phyloP scores from a whole-genome alignment of 2,888 invertebrate genomes.

The Drosophila subquinaria region DNA sequence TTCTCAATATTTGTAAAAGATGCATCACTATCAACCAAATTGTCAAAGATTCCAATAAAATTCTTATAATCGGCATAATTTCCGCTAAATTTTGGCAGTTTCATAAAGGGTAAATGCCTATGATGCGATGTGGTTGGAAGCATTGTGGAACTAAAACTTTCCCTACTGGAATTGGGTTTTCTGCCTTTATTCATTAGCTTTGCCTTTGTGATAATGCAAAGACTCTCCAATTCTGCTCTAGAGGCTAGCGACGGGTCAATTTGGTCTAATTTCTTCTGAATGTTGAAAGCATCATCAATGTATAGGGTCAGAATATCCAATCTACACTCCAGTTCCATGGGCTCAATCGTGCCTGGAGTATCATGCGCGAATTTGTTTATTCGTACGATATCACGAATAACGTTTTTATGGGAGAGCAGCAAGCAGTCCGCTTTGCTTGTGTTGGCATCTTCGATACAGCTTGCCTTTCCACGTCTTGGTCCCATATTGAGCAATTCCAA shows the following conservation, averaged over 20 bases:
- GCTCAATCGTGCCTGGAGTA: neutral
- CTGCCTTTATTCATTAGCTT: neutral
- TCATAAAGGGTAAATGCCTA: neutral
- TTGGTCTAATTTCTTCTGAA: neutral
- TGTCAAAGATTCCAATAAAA: neutral
- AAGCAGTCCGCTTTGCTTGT: too few species aligned
- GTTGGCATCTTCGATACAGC: too few species aligned
- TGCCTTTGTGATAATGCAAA: neutral
- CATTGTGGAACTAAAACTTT: neutral
- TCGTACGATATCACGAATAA: too few species aligned
- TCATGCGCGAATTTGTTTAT: neutral
- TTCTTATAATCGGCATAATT: conserved; percentile 1
- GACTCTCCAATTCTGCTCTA: neutral
- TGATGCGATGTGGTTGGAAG: neutral
- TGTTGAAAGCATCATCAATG: neutral
- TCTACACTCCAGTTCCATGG: neutral
- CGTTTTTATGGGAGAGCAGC: too few species aligned
- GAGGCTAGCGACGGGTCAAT: neutral
- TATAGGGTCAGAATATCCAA: neutral
- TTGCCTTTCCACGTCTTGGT: too few species aligned
- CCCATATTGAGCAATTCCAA: too few species aligned
- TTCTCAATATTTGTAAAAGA: too few species aligned
- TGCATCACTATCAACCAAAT: neutral
- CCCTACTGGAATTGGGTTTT: too few species aligned
- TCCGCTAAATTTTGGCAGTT: neutral